Evolutionary conservation across 2,888 invertebrate genomes (phyloP), one percentile per base, ranked within the genome.

Genomic region (Acleris literana): DNA sequence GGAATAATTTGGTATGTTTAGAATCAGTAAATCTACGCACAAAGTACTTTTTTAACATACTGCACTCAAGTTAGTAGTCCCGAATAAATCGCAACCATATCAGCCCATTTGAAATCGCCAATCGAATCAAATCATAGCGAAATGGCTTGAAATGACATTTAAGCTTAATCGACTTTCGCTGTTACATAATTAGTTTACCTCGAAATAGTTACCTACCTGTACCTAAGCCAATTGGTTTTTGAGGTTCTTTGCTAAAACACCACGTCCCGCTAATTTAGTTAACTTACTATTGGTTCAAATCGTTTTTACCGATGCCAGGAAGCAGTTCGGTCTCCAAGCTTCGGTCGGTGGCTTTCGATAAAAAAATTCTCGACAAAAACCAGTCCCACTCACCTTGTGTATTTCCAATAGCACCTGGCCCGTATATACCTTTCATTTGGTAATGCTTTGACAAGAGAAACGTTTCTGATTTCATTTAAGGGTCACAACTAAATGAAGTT

Each of bases 301-400:
- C 20, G 62, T 66, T 66, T 66, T 66, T 66, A 66, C 56, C 56
- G 66, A 62, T n/a, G 66, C 62, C 56, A 60, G 56, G 53, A 66
- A 66, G 66, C 53, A 66, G 66, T 66, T 62, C 53, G 61, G 46
- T 65, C 46, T 57, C 61, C 62, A 57, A 66, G 57, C 43, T 57
- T 49, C 58, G 48, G 49, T 49, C 48, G 52, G 57, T 62, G 48
- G 53, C 62, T 66, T 56, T 33, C 39, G 46, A 43, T 56, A 52
- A 61, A 62, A 52, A 58, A 66, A 66, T 57, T 48, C 61, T 62
- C 57, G 39, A 62, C 48, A 66, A 66, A 66, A 66, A 66, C 66
- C 62, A 62, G 66, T 62, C 62, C 62, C 55, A 62, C 55, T 65
- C 55, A 56, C 55, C 63, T 61, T 56, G 55, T 57, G 46, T 46